Base-by-base conservation (phyloP, 2,113 vertebrate species). In the Panthera uncia region DNA sequence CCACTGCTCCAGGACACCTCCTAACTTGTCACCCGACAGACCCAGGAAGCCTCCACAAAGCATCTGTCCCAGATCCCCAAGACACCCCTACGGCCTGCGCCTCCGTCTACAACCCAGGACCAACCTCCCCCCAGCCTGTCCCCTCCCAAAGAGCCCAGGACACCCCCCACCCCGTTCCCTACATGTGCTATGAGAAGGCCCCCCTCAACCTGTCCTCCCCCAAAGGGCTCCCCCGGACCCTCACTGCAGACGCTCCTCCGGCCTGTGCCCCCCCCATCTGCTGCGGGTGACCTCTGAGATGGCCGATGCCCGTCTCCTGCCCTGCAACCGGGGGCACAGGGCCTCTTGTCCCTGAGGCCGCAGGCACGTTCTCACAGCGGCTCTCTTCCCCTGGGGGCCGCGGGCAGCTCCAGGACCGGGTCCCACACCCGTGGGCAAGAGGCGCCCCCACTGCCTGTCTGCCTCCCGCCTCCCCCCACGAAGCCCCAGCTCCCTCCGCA, bases 81-180 rank as follows among this genome's bases (percentile, higher is more conserved):
- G 48, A 90, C 19, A 82, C 13, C 29, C 65, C 69, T 55, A 94
- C 0, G 61, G 55, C 48, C 38, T 61, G 38, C 57, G 68, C 57
- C 55, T 92, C 69, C 27, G 89, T 3, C 36, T 45, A 81, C 18
- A 91, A 57, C 45, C 48, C 95, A 95, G 55, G 27, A 95, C 74
- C 91, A 96, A 94, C n/a, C 12, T 38, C 57, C 52, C 91, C 95
- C 66, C 38, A 94, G 87, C n/a, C 16, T 79, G 50, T 36, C 90
- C 92, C 96, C 94, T 78, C 97, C 92, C 97, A 88, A 52, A 97
- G 82, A 93, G 63, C 84, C 97, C 92, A 97, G 79, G 79, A 91
- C 12, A 12, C 90, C 92, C 92, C 66, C 52, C 68, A 93, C 73
- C 4, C 3, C 55, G 14, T 23, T 74, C 83, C 38, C 57, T 55